Conservation (phyloP, 2,113 vertebrate genomes). For the Caranx ignobilis region DNA sequence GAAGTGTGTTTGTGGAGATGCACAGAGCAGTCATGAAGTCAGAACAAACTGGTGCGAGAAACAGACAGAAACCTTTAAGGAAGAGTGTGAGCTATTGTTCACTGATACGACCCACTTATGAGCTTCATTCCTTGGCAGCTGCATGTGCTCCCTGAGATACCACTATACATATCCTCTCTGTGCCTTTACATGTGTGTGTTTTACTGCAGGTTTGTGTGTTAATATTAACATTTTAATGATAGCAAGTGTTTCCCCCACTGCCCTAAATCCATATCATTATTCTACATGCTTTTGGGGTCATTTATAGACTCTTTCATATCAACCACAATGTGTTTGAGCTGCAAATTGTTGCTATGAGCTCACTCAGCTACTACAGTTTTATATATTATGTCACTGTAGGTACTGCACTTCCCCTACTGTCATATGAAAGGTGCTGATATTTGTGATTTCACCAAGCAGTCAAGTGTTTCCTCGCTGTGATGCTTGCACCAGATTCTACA, state of each 20-base stretch:
- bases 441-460: slow-evolving; percentile 29
- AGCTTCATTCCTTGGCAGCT: slow-evolving; percentile 43
- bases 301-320: not conserved
- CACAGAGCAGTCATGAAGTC: not conserved
- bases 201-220: not conserved
- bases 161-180: not conserved
- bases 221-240: slow-evolving; percentile 7
- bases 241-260: not conserved
- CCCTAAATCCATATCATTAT: slow-evolving; percentile 9
- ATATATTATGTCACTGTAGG: slow-evolving; percentile 2
- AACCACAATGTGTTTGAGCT: not conserved
- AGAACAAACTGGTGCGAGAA: not conserved
- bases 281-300: not conserved
- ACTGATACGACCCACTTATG: slow-evolving; percentile 42
- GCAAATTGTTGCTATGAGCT: not conserved
- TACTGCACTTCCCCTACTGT: not conserved
- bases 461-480: slow-evolving; percentile 35
- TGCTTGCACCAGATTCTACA: slow-evolving; percentile 48
- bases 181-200: not conserved
- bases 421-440: slow-evolving; percentile 25
- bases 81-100: slow-evolving; percentile 59
- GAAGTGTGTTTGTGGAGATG: not conserved
- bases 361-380: slow-evolving; percentile 1
- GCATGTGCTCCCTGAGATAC: slow-evolving; percentile 17
- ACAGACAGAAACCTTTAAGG: slow-evolving; percentile 37